Percentiles rank a stretch among this genome's conserved stretches.
Conservation (phyloP, 1,140 invertebrate species). For the Agrilus planipennis region DNA sequence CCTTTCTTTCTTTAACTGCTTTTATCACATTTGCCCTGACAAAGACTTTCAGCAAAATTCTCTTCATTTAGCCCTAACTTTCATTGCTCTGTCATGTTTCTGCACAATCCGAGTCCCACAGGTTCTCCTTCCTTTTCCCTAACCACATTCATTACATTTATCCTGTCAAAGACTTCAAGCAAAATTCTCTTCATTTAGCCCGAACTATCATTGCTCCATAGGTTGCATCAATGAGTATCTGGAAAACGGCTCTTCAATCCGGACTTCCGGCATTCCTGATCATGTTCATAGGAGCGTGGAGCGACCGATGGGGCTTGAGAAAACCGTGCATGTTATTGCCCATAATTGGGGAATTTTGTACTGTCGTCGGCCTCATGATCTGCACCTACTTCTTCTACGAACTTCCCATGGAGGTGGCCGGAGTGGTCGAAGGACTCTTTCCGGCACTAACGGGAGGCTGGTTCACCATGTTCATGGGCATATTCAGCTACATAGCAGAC, state of each 20-base stretch:
- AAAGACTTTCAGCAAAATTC: too few relatives aligned
- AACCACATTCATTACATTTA: too few relatives aligned
- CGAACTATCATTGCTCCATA: too few relatives aligned
- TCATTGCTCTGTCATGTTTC: too few relatives aligned
- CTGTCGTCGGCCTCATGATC: constrained; percentile 61
- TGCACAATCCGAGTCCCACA: too few relatives aligned
- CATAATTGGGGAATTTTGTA: constrained; percentile 66
- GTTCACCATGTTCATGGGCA: constrained; percentile 81
- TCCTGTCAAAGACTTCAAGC: too few relatives aligned
- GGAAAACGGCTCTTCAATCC: constrained; percentile 68
- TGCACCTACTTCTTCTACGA: constrained; percentile 68
- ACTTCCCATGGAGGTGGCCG: constrained; percentile 65
- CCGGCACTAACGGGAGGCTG: constrained; percentile 71
- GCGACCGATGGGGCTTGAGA: constrained; percentile 57
- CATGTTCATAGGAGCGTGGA: constrained; percentile 68
- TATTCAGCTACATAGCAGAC: constrained; percentile 81
- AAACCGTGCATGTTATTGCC: constrained; percentile 78
- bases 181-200: too few relatives aligned
- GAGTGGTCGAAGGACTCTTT: constrained; percentile 61
- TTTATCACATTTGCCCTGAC: too few relatives aligned
- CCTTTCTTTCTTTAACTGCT: too few relatives aligned
- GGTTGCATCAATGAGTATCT: constrained; percentile 65
- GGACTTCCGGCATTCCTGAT: constrained; percentile 61
- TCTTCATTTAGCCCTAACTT: too few relatives aligned
- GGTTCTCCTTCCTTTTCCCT: too few relatives aligned